phyloP scores from a whole-genome alignment of 2,888 invertebrate species.

The Monopis laevigella region DNA sequence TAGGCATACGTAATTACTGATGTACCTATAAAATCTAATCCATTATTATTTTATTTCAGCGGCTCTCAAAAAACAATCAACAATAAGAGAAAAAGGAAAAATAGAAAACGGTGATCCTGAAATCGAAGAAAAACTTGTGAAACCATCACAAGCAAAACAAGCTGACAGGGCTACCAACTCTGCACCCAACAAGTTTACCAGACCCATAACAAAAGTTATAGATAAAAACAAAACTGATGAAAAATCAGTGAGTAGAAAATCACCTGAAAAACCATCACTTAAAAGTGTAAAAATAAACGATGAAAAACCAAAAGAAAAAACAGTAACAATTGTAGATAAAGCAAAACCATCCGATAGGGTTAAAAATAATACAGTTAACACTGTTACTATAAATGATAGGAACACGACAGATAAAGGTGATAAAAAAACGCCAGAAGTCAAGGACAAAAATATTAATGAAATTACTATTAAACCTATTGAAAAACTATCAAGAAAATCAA shows the following conservation, averaged over 20 bases:
- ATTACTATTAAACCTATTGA: slow-evolving; percentile 7
- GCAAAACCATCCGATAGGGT: slow-evolving; percentile 31
- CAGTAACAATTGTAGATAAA: slow-evolving; percentile 50
- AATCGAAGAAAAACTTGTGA: slow-evolving; percentile 48
- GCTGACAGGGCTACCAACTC: slow-evolving; percentile 38
- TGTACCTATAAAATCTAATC: too few relatives aligned
- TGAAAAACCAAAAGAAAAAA: slow-evolving; percentile 50
- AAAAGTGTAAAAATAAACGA: slow-evolving; percentile 52
- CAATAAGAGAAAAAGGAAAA: slow-evolving; percentile 39
- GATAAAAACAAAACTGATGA: slow-evolving; percentile 35
- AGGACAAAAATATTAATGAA: neutral
- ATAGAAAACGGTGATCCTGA: slow-evolving; percentile 44
- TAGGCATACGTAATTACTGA: too few relatives aligned
- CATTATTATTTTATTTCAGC: slow-evolving; percentile 39
- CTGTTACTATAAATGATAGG: slow-evolving; percentile 18
- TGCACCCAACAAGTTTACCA: slow-evolving; percentile 45
- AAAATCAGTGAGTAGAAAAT: slow-evolving; percentile 27
- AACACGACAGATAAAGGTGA: slow-evolving; percentile 3
- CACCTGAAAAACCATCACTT: slow-evolving; percentile 37
- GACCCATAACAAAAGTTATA: slow-evolving; percentile 31
- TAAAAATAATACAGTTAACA: slow-evolving; percentile 22
- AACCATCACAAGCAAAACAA: slow-evolving; percentile 49
- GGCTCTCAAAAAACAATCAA: slow-evolving; percentile 50
- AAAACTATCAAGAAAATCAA: slow-evolving; percentile 16
- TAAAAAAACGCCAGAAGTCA: slow-evolving; percentile 27